phyloP scores from a whole-genome alignment of 2,797 vertebrate species.

The Muscicapa comitata region DNA sequence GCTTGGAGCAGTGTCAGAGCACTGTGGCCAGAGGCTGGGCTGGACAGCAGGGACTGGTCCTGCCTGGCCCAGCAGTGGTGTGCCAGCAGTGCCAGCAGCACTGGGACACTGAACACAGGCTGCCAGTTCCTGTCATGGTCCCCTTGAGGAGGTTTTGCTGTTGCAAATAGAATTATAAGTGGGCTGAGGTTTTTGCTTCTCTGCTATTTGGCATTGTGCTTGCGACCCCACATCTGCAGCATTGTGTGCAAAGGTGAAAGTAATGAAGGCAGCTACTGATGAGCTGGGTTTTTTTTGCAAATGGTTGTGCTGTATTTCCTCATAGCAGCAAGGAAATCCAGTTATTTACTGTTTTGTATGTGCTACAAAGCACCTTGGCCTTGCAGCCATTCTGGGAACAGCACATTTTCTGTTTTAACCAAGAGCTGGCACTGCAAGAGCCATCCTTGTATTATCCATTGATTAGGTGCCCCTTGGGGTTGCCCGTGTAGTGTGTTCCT shows the following conservation, averaged over 20 bases:
- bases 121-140: not conserved
- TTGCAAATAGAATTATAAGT: not conserved
- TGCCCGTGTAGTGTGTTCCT: not conserved
- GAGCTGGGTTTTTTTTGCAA: not conserved
- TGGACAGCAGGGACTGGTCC: not conserved
- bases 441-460: not conserved
- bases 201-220: not conserved
- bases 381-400: not conserved
- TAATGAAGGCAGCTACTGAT: not conserved
- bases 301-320: not conserved
- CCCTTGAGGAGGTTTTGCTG: not conserved
- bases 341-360: not conserved
- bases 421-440: not conserved
- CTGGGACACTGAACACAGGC: not conserved
- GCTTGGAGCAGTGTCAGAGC: not conserved
- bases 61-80: not conserved
- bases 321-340: not conserved
- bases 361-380: not conserved
- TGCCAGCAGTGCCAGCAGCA: not conserved
- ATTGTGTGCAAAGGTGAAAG: not conserved
- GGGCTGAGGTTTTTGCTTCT: not conserved
- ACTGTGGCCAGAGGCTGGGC: accelerated
- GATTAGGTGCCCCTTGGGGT: not conserved
- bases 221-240: not conserved
- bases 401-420: not conserved